A percentile compares a stretch with the other conserved stretches of the same genome.
Evolutionary conservation across 2,797 vertebrate species (phyloP).

Genomic region (Crenichthys baileyi): DNA sequence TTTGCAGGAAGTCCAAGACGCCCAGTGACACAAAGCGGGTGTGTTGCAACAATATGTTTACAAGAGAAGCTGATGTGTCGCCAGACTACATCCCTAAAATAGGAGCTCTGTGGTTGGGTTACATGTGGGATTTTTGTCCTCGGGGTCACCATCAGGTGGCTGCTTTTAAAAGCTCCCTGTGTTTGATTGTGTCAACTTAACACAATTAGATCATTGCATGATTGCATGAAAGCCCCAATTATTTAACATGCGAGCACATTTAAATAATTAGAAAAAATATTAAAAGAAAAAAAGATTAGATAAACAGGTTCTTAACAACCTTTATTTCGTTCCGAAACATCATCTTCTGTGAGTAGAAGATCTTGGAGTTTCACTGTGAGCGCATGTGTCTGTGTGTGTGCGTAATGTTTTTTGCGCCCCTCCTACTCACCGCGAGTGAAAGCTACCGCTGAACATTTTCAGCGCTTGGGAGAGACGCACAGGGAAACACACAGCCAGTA

Average conservation of each 20-base stretch:
- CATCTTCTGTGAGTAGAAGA: neutral
- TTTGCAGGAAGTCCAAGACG: conserved; percentile 1
- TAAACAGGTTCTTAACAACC: neutral
- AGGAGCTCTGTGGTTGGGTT: neutral
- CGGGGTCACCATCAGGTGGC: neutral
- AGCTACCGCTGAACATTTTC: neutral
- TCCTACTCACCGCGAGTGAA: conserved; percentile 27
- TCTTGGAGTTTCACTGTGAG: neutral
- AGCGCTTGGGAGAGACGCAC: conserved; percentile 23
- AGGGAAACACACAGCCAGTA: neutral
- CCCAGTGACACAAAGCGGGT: neutral
- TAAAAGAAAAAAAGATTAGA: neutral
- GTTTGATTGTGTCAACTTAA: neutral
- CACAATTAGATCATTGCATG: neutral
- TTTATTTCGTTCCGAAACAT: neutral
- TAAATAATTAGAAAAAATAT: neutral
- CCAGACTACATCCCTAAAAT: neutral
- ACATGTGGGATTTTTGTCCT: neutral
- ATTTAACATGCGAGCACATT: neutral
- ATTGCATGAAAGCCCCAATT: neutral
- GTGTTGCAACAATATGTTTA: neutral
- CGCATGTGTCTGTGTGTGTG: neutral
- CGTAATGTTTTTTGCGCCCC: conserved; percentile 35
- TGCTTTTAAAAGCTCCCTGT: neutral
- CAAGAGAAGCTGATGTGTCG: conserved; percentile 1